A percentile compares a stretch with the other conserved stretches of the same genome.
Conservation (phyloP, 64 coral and sea anemone genomes). For the Platygyra sinensis region DNA sequence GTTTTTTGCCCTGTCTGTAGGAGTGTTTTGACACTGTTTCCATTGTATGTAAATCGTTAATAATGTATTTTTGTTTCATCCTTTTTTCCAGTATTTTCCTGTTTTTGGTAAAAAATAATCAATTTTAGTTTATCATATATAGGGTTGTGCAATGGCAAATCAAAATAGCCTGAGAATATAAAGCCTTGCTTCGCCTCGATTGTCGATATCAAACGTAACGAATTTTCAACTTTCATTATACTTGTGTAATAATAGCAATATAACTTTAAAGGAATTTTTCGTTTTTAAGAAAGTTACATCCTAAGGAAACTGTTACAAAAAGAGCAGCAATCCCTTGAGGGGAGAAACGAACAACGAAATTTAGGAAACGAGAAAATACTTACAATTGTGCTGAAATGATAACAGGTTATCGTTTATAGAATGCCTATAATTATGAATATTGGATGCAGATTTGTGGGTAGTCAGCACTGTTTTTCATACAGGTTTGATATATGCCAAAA, state of each 20-base stretch:
- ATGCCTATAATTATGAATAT: not conserved
- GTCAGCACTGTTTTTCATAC: not conserved
- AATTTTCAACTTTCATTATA: too few species aligned
- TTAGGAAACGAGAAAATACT: too few species aligned
- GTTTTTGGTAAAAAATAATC: not conserved
- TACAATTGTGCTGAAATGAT: not conserved
- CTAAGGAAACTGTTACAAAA: too few species aligned
- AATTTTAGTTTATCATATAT: not conserved
- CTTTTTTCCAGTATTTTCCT: not conserved
- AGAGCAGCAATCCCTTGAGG: too few species aligned
- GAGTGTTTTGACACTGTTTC: slow-evolving; percentile 34
- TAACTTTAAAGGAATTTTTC: too few species aligned
- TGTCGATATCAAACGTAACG: too few species aligned
- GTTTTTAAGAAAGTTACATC: too few species aligned
- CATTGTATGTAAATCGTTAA: slow-evolving; percentile 26
- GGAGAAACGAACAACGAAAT: too few species aligned
- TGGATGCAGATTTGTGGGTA: not conserved
- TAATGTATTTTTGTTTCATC: slow-evolving; percentile 1
- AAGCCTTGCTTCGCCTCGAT: too few species aligned
- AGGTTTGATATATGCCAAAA: not conserved
- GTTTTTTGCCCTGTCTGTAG: slow-evolving; percentile 5
- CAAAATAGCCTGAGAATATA: not conserved
- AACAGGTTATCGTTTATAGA: not conserved
- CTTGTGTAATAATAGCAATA: too few species aligned
- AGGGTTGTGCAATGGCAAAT: not conserved